Evolutionary conservation across 2,888 invertebrate genomes (phyloP).

Genomic region (Drosophila nigritarsus): DNA sequence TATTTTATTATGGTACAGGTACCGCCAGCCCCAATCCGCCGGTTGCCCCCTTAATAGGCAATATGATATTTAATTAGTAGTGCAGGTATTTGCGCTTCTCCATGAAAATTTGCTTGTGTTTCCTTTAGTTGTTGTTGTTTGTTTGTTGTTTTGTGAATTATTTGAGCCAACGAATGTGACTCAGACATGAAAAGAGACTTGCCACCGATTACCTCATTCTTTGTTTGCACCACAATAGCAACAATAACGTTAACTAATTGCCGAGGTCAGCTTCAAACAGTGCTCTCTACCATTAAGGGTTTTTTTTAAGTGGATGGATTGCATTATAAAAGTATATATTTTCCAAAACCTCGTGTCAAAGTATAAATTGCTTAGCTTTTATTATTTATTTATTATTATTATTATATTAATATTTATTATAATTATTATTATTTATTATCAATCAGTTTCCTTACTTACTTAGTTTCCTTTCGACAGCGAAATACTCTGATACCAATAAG

Average conservation of each 20-base stretch:
- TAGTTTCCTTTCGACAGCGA: too few species aligned
- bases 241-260: neutral
- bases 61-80: constrained; percentile 1
- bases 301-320: neutral
- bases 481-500: too few species aligned
- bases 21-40: neutral
- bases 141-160: neutral
- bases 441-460: neutral
- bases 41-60: neutral
- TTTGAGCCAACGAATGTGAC: constrained; percentile 19
- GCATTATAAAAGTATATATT: neutral
- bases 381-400: too few species aligned
- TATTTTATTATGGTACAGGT: constrained; percentile 5
- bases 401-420: too few species aligned
- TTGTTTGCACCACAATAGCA: neutral
- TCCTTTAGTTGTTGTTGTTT: neutral
- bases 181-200: constrained; percentile 32
- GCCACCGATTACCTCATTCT: constrained; percentile 7
- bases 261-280: neutral
- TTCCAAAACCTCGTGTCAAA: neutral
- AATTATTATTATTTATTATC: too few species aligned
- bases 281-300: neutral
- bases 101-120: neutral
- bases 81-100: constrained; percentile 1
- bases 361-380: neutral